phyloP scores from a whole-genome alignment of 2,113 vertebrate species.

The Actenoides lindsayi region DNA sequence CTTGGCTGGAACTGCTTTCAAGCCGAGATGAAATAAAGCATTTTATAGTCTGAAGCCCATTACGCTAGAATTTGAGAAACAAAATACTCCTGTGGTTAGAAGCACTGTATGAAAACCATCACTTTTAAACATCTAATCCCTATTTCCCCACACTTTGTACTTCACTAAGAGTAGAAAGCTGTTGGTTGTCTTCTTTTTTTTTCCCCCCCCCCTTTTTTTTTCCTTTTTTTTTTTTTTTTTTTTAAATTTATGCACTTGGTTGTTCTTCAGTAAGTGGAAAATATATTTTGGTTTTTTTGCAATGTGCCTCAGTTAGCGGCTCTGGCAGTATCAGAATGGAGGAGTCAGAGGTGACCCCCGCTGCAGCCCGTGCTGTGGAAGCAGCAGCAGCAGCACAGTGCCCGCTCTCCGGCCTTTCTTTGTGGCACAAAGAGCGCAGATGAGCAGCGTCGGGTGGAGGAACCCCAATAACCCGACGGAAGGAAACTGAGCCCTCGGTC shows the following conservation, averaged over 20 bases:
- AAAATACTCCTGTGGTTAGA: slow-evolving; percentile 7
- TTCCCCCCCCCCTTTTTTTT: no score
- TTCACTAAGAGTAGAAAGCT: neutral
- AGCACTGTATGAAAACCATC: neutral
- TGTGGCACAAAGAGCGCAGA: neutral
- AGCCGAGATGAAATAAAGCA: slow-evolving; percentile 31
- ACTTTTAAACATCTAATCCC: neutral
- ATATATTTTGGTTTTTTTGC: accelerated
- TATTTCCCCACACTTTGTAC: neutral
- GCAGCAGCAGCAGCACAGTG: neutral
- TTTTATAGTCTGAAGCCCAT: slow-evolving; percentile 11
- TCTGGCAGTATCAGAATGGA: neutral
- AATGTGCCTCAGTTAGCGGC: neutral
- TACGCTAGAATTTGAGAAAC: neutral
- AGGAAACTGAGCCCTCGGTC: neutral
- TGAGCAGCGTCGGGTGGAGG: neutral
- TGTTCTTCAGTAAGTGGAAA: neutral
- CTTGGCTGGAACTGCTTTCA: neutral
- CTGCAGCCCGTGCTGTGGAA: neutral
- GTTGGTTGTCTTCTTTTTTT: neutral
- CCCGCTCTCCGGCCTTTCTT: neutral
- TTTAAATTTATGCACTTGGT: neutral
- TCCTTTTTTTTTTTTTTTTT: neutral
- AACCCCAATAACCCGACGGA: neutral
- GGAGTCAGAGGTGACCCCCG: accelerated